A percentile compares a stretch with the other conserved stretches of the same genome.
Conservation (phyloP, 2,113 vertebrate species). For the Pseudopipra pipra region DNA sequence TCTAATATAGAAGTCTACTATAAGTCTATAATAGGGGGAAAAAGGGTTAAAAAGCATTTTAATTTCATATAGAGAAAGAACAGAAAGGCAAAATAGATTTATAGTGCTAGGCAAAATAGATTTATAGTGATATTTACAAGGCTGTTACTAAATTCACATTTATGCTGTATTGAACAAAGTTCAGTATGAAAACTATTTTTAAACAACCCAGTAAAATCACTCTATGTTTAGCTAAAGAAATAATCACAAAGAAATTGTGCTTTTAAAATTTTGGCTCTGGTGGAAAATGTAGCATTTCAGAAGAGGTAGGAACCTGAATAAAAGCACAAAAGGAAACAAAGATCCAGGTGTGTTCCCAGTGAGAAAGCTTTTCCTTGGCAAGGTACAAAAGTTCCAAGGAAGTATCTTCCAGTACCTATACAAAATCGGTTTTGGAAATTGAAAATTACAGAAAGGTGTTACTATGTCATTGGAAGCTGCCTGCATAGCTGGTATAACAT, state of each 20-base stretch:
- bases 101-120: neutral
- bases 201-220: neutral
- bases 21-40: neutral
- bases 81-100: neutral
- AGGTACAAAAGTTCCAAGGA: neutral
- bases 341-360: neutral
- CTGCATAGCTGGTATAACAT: neutral
- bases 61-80: neutral
- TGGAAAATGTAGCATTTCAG: neutral
- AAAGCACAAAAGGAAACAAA: neutral
- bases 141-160: neutral
- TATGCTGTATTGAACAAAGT: neutral
- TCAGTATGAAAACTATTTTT: neutral
- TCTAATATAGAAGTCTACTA: neutral
- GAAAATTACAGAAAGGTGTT: neutral
- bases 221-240: neutral
- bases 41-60: neutral
- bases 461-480: neutral
- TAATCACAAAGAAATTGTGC: neutral
- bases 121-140: constrained; percentile 25
- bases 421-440: neutral
- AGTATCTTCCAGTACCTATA: neutral
- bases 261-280: neutral
- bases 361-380: neutral
- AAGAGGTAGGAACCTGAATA: neutral